Conservation (phyloP, 2,113 vertebrate species). For the Hipposideros armiger region DNA sequence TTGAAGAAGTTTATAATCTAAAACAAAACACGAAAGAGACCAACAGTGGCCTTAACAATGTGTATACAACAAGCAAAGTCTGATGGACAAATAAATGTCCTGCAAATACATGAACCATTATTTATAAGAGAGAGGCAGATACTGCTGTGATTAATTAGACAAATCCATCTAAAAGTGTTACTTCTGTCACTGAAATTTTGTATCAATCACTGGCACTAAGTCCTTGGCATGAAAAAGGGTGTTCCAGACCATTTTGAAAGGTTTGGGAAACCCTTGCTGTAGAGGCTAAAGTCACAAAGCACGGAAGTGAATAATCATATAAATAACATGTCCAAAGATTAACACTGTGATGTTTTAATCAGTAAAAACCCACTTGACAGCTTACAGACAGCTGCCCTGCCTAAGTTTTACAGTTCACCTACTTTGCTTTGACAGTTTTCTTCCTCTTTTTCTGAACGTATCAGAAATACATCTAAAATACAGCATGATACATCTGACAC, state of each 20-base stretch:
- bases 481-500: no score
- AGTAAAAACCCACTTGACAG: background rate
- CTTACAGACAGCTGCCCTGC: background rate
- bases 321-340: background rate
- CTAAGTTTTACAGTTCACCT: background rate
- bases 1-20: constrained; percentile 22
- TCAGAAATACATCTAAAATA: background rate
- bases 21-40: background rate
- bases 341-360: background rate
- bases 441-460: background rate
- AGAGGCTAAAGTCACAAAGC: background rate
- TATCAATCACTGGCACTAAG: background rate
- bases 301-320: background rate
- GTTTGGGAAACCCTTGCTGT: background rate
- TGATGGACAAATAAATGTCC: background rate
- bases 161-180: background rate
- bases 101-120: background rate
- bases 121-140: background rate
- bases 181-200: background rate
- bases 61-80: background rate
- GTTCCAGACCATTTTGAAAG: background rate
- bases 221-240: background rate
- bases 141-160: background rate
- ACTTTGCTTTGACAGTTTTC: background rate
- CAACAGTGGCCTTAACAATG: background rate